Evolutionary conservation across 2,113 vertebrate species (phyloP).

Genomic region (Ophthalmotilapia sp.): DNA sequence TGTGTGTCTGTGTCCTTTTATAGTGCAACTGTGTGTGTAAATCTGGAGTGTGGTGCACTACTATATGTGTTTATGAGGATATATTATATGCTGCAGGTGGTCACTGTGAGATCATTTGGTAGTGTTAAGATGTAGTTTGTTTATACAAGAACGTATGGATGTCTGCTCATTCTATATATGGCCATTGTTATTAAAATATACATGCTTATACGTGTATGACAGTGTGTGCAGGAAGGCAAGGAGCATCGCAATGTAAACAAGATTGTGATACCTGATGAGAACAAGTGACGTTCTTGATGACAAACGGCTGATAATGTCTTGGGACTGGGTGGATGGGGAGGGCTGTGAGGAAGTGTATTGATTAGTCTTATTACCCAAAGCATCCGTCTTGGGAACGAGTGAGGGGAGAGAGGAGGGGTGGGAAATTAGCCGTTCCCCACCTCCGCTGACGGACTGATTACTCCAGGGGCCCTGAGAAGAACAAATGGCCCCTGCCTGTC

Average conservation of each 20-base stretch:
- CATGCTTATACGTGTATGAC: not conserved
- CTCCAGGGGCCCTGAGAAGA: conserved; percentile 63
- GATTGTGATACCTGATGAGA: conserved; percentile 67
- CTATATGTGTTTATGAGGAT: not conserved
- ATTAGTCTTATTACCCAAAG: conserved; percentile 77
- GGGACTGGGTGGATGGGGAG: conserved; percentile 17
- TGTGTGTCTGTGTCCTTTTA: not conserved
- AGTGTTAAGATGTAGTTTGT: not conserved
- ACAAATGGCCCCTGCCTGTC: conserved; percentile 56
- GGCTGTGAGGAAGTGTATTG: conserved; percentile 70
- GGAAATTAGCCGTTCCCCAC: conserved; percentile 70
- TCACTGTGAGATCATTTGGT: not conserved
- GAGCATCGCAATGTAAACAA: conserved; percentile 59
- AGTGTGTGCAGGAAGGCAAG: not conserved
- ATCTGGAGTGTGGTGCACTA: not conserved
- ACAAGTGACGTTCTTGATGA: conserved; percentile 61
- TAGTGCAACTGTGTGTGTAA: not conserved
- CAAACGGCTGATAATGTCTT: conserved; percentile 63
- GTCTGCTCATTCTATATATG: not conserved
- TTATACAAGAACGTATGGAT: not conserved
- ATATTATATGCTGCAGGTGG: not conserved
- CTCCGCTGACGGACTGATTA: conserved; percentile 72
- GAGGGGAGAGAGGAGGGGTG: conserved; percentile 35
- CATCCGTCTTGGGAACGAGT: conserved; percentile 68
- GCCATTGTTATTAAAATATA: not conserved